Base-by-base conservation (phyloP, 1,140 invertebrate species). In the Drosophila ambigua region DNA sequence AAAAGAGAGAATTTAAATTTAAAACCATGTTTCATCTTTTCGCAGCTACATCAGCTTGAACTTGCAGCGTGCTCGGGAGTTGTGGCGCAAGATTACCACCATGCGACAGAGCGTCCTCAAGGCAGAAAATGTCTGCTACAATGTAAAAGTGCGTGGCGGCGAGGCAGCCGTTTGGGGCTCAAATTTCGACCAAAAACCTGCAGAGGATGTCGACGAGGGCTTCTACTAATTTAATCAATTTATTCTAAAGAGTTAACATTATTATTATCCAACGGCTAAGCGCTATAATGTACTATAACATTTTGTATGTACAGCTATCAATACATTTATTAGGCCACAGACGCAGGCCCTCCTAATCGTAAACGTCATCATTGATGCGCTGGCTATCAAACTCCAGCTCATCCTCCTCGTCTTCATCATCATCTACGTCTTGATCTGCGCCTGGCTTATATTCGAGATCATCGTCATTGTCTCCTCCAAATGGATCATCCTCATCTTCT, bases 111-210 rank as follows among this genome's bases (percentile, higher is more conserved):
- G 96, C 89, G 93, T 98, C 26, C 76, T 93, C 2, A 98, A 98
- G 93, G 96, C 97, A 76, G 97, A 98, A 92, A 94, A 94, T 52
- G 96, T 97, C 1, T 97, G 96, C 91, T 98, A 98, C 77, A 96
- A 95, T 11, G 93, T 98, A 5, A 94, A 95, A 75, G 95, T 98
- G 0, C 93, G 97, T 16, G 96, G 96, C 0, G 95, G 95, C 2
- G 97, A 97, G 79, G 95, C 96, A 64, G 95, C 96, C 5, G 94
- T 94, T 73, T 91, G 90, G 74, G 80, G 82, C 0, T 65, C 90
- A 15, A 77, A 71, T 24, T 91, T 88, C 16, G 90, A 90, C 55
- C 83, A 88, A 4, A 91, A 91, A 59, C 82, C 75, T n/a, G 43
- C 41, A 2, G 88, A 91, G 2, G 88, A 91, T 15, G 46, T 79